Conservation (phyloP, 2,113 vertebrate species). For the Notechis scutatus region DNA sequence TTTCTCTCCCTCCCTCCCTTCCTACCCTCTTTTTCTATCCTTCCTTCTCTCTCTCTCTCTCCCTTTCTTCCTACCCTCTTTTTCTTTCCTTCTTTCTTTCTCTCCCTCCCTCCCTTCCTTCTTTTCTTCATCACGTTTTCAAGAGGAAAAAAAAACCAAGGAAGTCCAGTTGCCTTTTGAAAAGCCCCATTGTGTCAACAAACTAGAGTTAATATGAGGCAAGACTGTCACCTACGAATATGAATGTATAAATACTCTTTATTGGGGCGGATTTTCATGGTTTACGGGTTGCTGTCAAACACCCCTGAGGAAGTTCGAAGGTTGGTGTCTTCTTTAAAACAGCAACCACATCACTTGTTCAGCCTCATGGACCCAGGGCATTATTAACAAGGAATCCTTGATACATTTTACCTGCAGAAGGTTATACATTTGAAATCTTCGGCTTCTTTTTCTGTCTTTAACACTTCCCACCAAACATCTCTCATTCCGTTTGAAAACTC, state of each 20-base stretch:
- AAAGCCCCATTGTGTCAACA: not conserved
- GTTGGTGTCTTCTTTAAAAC: not conserved
- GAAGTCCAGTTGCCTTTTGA: not conserved
- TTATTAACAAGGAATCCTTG: not conserved
- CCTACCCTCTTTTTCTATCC: no score
- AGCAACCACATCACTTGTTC: not conserved
- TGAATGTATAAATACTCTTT: not conserved
- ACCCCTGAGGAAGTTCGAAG: not conserved
- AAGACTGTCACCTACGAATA: not conserved
- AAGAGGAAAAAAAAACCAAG: not conserved
- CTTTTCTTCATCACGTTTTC: not conserved
- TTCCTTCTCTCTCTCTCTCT: no score
- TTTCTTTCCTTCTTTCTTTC: no score
- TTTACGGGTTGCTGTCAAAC: not conserved
- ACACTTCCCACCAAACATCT: slow-evolving; percentile 18
- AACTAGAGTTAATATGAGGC: not conserved
- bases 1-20: no score
- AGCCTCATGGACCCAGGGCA: not conserved
- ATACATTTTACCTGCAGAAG: not conserved
- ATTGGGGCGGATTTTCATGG: not conserved
- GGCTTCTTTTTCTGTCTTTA: not conserved
- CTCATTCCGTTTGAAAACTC: not conserved
- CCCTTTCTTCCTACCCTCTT: no score
- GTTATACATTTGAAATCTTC: not conserved
- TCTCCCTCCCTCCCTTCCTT: not conserved